Conservation (phyloP, 2,113 vertebrate species). For the Tichodroma muraria region DNA sequence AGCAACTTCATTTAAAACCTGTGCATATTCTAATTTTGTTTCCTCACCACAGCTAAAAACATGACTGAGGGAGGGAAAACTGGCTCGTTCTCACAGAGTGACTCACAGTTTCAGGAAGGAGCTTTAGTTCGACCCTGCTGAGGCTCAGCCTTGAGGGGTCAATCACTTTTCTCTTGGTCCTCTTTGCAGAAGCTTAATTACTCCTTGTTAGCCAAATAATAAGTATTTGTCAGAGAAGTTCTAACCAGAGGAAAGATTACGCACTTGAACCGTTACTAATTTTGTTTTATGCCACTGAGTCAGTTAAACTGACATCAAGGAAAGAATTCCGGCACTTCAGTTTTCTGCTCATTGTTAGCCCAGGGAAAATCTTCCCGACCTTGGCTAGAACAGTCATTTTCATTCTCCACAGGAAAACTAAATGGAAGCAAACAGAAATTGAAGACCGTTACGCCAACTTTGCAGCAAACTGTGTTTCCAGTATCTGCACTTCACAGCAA, state of each 20-base stretch:
- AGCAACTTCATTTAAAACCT: neutral
- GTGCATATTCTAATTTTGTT: neutral
- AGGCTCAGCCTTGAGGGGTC: neutral
- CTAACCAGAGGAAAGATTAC: conserved; percentile 5
- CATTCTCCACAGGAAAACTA: neutral
- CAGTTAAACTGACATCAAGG: conserved; percentile 4
- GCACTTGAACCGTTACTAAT: conserved; percentile 17
- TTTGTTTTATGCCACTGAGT: conserved; percentile 9
- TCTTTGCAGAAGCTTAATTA: conserved; percentile 30
- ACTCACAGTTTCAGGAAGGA: conserved; percentile 37
- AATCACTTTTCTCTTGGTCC: neutral
- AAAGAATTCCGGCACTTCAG: neutral
- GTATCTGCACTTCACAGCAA: neutral
- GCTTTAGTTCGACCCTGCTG: conserved; percentile 15
- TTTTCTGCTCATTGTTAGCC: neutral
- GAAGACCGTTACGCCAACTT: neutral
- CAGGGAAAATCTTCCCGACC: neutral
- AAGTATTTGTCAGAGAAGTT: neutral
- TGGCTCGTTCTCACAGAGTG: neutral
- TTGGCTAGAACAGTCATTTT: neutral
- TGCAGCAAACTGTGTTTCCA: neutral
- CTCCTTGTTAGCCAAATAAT: conserved; percentile 31
- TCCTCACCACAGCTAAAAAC: neutral
- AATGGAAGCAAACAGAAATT: neutral
- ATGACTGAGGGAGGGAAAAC: neutral